phyloP scores from a whole-genome alignment of 2,797 vertebrate genomes.

The Natrix natrix region DNA sequence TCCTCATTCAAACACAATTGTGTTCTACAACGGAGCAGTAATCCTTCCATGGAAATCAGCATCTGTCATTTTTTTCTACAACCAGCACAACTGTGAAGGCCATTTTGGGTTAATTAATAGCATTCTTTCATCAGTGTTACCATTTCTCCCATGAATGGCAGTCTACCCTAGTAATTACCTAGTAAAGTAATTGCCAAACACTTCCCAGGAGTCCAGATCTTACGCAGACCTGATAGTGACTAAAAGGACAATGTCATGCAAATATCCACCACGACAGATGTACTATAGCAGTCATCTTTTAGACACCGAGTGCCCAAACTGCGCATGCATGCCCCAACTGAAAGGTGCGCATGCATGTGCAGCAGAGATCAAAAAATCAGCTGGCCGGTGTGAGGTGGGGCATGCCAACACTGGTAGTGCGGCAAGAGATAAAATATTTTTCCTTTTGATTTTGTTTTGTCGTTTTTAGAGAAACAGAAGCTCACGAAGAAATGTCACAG shows the following conservation, averaged over 20 bases:
- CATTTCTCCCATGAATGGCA: background rate
- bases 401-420: no score
- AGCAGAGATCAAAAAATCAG: no score
- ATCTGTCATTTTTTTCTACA: background rate
- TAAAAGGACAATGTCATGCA: background rate
- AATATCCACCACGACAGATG: background rate
- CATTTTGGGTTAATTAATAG: background rate
- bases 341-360: no score
- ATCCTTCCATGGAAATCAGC: background rate
- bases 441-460: no score
- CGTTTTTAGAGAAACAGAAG: no score
- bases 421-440: no score
- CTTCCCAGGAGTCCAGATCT: background rate
- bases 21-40: background rate
- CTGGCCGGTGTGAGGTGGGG: no score
- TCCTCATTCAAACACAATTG: background rate
- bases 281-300: background rate
- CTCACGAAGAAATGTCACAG: no score
- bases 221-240: background rate
- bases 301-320: no score
- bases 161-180: background rate
- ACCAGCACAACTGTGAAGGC: background rate
- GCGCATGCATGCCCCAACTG: no score
- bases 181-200: background rate
- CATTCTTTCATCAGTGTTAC: background rate